phyloP scores from a whole-genome alignment of 2,888 invertebrate species.

The Anarsia innoxiella region DNA sequence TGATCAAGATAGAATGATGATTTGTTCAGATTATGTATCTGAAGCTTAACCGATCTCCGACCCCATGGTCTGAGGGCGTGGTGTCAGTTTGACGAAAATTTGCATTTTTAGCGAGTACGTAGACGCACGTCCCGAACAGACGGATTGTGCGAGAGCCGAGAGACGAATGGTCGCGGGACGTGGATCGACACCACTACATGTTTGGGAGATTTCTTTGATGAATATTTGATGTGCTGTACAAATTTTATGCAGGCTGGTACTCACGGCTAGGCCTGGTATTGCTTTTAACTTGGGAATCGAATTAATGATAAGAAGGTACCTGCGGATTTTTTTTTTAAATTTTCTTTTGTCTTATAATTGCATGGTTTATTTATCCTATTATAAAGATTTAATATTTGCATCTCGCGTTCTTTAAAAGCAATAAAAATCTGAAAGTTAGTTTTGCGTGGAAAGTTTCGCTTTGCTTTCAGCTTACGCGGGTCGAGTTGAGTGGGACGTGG shows the following conservation, averaged over 20 bases:
- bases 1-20: too few relatives aligned
- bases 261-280: too few relatives aligned
- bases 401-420: conserved; percentile 67
- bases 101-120: conserved; percentile 71
- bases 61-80: conserved; percentile 64
- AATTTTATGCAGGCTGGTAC: too few relatives aligned
- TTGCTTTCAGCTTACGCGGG: conserved; percentile 53
- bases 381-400: conserved; percentile 50
- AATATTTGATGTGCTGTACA: conserved; percentile 11
- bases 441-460: conserved; percentile 62
- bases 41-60: too few relatives aligned
- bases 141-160: conserved; percentile 46
- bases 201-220: conserved; percentile 27
- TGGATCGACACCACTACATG: conserved; percentile 24
- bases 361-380: too few relatives aligned
- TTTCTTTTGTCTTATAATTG: too few relatives aligned
- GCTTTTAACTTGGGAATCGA: too few relatives aligned
- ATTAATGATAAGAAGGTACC: not conserved
- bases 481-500: conserved; percentile 50
- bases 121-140: conserved; percentile 62
- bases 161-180: conserved; percentile 50
- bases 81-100: conserved; percentile 61
- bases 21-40: too few relatives aligned
- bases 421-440: conserved; percentile 70
- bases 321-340: too few relatives aligned